phyloP scores from a whole-genome alignment of 2,888 invertebrate genomes.

The Papilio elwesi region DNA sequence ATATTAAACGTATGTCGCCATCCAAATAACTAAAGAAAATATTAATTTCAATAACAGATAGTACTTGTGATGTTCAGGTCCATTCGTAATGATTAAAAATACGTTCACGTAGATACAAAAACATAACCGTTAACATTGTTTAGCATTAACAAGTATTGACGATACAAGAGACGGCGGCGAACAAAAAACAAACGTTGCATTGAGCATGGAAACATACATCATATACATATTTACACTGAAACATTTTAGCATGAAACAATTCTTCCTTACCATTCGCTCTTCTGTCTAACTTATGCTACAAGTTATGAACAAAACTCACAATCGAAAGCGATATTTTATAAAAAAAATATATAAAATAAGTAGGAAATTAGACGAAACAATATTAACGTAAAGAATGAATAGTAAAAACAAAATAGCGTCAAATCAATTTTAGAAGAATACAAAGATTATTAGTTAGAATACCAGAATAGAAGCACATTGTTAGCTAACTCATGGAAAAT shows the following conservation, averaged over 20 bases:
- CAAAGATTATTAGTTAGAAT: background rate
- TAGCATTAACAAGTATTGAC: constrained; percentile 5
- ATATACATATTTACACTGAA: background rate
- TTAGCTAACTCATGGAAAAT: background rate
- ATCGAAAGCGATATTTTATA: too few species aligned
- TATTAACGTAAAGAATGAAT: too few species aligned
- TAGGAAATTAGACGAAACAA: too few species aligned
- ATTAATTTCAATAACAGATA: constrained; percentile 3
- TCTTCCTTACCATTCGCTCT: background rate
- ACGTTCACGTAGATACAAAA: background rate
- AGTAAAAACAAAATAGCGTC: too few species aligned
- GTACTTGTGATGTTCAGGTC: constrained; percentile 28
- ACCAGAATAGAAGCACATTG: constrained; percentile 4
- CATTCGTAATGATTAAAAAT: constrained; percentile 25
- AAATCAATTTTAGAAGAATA: background rate
- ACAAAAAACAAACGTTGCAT: background rate
- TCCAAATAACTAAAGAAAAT: constrained; percentile 26
- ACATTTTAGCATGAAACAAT: constrained; percentile 6
- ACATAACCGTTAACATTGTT: background rate
- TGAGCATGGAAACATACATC: background rate
- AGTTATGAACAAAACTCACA: too few species aligned
- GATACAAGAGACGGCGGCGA: background rate
- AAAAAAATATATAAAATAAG: too few species aligned
- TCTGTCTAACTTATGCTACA: too few species aligned
- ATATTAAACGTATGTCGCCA: constrained; percentile 17